phyloP scores from a whole-genome alignment of 1,140 invertebrate genomes.

The Drosophila saltans region DNA sequence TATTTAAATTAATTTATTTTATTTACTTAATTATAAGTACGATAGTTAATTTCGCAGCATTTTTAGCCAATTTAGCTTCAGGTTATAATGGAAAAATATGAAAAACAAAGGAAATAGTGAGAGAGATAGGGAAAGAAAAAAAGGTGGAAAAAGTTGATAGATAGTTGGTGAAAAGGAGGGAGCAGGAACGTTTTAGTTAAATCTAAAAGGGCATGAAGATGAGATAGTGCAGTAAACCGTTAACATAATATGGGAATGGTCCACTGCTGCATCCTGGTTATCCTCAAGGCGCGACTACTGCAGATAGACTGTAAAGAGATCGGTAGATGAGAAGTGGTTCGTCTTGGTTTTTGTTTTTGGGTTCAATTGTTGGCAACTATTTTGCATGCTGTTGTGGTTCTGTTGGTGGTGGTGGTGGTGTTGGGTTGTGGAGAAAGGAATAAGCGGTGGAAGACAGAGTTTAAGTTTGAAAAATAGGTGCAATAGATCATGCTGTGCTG shows the following conservation, averaged over 20 bases:
- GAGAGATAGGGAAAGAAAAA: conserved; percentile 14
- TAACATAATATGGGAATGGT: conserved; percentile 51
- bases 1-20: conserved; percentile 75
- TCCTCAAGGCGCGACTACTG: conserved; percentile 59
- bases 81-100: conserved; percentile 16
- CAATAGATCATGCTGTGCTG: conserved; percentile 63
- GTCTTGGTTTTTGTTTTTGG: conserved; percentile 23
- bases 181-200: conserved; percentile 54
- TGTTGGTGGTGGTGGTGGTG: background rate
- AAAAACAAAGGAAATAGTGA: conserved; percentile 27
- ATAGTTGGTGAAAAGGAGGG: conserved; percentile 19
- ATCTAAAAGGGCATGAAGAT: conserved; percentile 52
- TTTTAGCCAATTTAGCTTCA: conserved; percentile 39
- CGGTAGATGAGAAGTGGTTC: conserved; percentile 61
- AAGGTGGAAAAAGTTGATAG: background rate
- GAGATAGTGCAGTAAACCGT: conserved; percentile 39
- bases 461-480: conserved; percentile 32
- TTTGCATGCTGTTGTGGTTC: too few species aligned
- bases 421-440: conserved; percentile 24
- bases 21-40: conserved; percentile 66
- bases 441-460: conserved; percentile 32
- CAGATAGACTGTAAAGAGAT: conserved; percentile 77
- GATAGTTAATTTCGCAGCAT: conserved; percentile 46
- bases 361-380: background rate
- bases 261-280: conserved; percentile 58